Evolutionary conservation across 1,140 invertebrate genomes (phyloP).

Genomic region (Onthophagus taurus): DNA sequence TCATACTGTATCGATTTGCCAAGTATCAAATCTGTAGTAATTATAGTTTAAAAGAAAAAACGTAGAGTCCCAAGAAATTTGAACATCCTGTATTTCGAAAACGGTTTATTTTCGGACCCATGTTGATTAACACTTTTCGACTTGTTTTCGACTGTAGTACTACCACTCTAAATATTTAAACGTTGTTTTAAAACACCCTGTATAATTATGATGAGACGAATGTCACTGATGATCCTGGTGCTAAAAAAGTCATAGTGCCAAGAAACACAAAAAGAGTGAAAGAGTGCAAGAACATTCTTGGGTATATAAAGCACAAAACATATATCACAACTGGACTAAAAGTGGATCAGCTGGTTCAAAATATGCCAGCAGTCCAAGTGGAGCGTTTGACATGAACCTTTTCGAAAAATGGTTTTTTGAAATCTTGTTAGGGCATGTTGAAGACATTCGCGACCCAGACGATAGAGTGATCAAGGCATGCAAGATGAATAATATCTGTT

Average conservation of each 20-base stretch:
- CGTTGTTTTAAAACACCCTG: too few species aligned
- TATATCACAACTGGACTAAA: conserved; percentile 25
- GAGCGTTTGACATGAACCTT: conserved; percentile 29
- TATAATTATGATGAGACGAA: conserved; percentile 20
- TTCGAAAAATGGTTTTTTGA: conserved; percentile 27
- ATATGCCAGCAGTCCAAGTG: conserved; percentile 23
- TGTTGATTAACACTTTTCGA: too few species aligned
- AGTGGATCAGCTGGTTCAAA: conserved; percentile 15
- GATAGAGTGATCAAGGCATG: too few species aligned
- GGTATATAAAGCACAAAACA: conserved; percentile 20
- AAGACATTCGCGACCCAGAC: background rate
- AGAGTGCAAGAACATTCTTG: conserved; percentile 13
- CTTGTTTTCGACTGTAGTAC: too few species aligned
- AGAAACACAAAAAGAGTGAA: conserved; percentile 15
- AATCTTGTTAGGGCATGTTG: background rate
- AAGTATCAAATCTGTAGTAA: too few species aligned
- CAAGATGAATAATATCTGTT: too few species aligned
- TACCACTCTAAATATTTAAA: too few species aligned
- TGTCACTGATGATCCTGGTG: conserved; percentile 19
- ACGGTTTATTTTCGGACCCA: too few species aligned
- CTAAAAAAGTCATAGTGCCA: conserved; percentile 16
- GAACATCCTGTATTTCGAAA: too few species aligned
- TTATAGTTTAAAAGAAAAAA: too few species aligned
- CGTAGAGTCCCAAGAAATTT: too few species aligned
- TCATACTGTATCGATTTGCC: too few species aligned